Percentiles rank a stretch among this genome's conserved stretches.
Conservation (phyloP, 2,888 invertebrate genomes). For the Ochropacha duplaris region DNA sequence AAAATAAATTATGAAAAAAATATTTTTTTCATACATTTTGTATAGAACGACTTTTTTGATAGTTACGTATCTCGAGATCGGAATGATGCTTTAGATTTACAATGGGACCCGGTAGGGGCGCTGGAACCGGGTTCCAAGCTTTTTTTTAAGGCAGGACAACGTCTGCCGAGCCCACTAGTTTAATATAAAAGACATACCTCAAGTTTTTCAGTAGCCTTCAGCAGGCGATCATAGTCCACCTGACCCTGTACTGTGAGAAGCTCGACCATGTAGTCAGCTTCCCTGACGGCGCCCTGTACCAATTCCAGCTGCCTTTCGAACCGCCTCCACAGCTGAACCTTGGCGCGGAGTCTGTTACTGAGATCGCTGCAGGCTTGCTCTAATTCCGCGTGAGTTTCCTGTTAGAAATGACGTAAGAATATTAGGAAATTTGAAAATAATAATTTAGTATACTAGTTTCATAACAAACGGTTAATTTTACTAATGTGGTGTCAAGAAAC, state of each 20-base stretch:
- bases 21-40: too few relatives aligned
- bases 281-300: constrained; percentile 91
- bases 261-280: constrained; percentile 95
- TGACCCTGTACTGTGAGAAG: constrained; percentile 91
- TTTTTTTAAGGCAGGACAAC: too few relatives aligned
- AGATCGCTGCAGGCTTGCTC: constrained; percentile 88
- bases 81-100: too few relatives aligned
- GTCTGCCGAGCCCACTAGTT: too few relatives aligned
- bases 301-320: constrained; percentile 90
- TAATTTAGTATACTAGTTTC: too few relatives aligned
- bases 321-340: constrained; percentile 88
- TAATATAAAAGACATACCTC: constrained; percentile 88
- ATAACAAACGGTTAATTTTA: too few relatives aligned
- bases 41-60: too few relatives aligned
- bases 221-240: constrained; percentile 91
- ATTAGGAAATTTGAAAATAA: not conserved
- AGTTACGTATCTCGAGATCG: too few relatives aligned
- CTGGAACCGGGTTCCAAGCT: too few relatives aligned
- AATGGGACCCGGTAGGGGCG: too few relatives aligned
- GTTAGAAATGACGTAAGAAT: constrained; percentile 25
- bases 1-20: too few relatives aligned
- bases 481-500: too few relatives aligned
- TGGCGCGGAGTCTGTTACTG: constrained; percentile 84
- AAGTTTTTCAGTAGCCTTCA: constrained; percentile 92
- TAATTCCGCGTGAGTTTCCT: constrained; percentile 88